Evolutionary conservation across 2,888 invertebrate species (phyloP), one percentile per base, ranked within the genome.

Genomic region (Thalpophila matura): DNA sequence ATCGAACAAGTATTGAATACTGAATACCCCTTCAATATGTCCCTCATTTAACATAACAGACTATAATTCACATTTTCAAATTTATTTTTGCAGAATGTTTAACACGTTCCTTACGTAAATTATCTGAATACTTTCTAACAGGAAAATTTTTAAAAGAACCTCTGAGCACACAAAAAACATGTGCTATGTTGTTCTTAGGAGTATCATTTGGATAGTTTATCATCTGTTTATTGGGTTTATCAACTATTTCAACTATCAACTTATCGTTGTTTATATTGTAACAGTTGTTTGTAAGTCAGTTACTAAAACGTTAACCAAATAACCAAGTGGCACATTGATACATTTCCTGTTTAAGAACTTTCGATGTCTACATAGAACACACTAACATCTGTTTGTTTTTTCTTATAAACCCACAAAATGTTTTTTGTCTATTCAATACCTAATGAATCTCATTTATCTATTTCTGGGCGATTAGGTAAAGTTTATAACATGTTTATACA

Each of bases 401-500:
- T 51, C 5, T 33, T 20, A 38, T 10, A 50, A 29, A 24, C 7
- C 3, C 7, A 47, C 31, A 49, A 38, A 56, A 46, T 7, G 6
- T 2, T 16, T 45, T 37, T 22, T 35, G 31, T 54, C 29, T 16
- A 42, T 42, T 38, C 42, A 29, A n/a, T n/a, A n/a, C n/a, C n/a
- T n/a, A n/a, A 38, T 5, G 12, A 50, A 63, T 51, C 49, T 45
- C 26, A 26, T 53, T 20, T 49, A 9, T 43, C 66, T 66, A 77
- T 74, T 56, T 74, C 31, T 62, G 29, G 33, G n/a, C 35, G 59
- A 65, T 66, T 65, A 69, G 31, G 42, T 61, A 65, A 69, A 59
- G 45, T 55, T 42, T 31, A 43, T 26, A 78, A 74, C 74, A 60
- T 58, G 65, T 67, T 67, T 59, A 18, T 62, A 57, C 54, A 59